Conservation (phyloP, 2,797 vertebrate genomes). For the Pterois miles region DNA sequence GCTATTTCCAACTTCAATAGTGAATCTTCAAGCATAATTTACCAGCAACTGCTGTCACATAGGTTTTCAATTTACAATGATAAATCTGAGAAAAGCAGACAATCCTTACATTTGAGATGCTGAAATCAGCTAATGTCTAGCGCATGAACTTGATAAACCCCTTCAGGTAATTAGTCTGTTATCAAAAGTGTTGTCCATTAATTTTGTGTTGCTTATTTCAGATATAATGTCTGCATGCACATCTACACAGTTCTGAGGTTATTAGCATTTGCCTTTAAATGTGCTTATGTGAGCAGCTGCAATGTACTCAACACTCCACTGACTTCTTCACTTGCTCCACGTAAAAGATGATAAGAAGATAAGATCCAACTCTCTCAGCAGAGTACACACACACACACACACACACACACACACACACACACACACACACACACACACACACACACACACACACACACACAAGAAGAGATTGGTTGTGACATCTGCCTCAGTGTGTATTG, state of each 20-base stretch:
- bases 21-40: background rate
- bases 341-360: no score
- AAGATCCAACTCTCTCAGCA: constrained; percentile 16
- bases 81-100: background rate
- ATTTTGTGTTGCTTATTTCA: background rate
- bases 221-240: background rate
- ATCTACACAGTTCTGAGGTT: background rate
- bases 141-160: background rate
- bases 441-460: background rate
- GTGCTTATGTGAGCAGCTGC: background rate
- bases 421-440: background rate
- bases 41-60: background rate
- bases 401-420: constrained; percentile 3
- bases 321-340: constrained; percentile 25
- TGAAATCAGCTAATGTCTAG: background rate
- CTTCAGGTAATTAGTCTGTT: background rate
- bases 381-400: constrained; percentile 25
- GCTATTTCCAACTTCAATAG: background rate
- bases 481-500: constrained; percentile 61
- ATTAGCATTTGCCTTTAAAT: background rate
- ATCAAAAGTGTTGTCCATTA: background rate
- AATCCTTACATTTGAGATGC: background rate
- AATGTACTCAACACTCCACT: constrained; percentile 6
- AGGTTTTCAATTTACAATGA: background rate
- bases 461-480: constrained; percentile 63